These are phyloP conservation scores for Percopsis omiscomaycus DNA, from an alignment of 2,797 vertebrate species.

Conservation along the genomic window DNA sequence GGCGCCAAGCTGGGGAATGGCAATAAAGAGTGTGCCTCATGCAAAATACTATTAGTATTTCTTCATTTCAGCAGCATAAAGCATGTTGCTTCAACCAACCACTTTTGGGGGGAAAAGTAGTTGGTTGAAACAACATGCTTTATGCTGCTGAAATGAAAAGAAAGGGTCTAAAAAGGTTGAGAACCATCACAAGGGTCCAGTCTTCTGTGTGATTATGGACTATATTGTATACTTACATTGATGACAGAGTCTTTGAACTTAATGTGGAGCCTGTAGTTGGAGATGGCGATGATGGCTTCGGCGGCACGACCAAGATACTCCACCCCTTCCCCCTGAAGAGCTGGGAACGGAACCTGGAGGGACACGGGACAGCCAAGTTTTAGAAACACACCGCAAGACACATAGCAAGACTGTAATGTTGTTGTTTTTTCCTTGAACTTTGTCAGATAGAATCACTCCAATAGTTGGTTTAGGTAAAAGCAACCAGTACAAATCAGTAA, in stretches of 20 bases:
- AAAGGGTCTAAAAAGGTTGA: not conserved
- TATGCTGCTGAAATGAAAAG: slow-evolving; percentile 23
- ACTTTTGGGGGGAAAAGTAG: slow-evolving; percentile 1
- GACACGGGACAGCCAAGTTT: slow-evolving; percentile 31
- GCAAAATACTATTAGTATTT: slow-evolving; percentile 25
- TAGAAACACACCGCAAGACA: slow-evolving; percentile 15
- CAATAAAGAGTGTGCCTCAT: slow-evolving; percentile 10
- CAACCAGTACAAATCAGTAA: not conserved
- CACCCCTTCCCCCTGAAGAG: slow-evolving; percentile 96
- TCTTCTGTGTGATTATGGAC: slow-evolving; percentile 5
- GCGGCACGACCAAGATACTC: slow-evolving; percentile 94
- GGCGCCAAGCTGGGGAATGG: slow-evolving; percentile 7
- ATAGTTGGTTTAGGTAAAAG: too few relatives aligned
- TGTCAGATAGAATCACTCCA: too few relatives aligned
- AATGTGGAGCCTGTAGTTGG: slow-evolving; percentile 98
- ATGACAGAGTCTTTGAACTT: slow-evolving; percentile 98
- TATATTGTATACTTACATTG: slow-evolving; percentile 83
- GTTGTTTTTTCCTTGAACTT: too few relatives aligned
- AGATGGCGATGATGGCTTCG: slow-evolving; percentile 95
- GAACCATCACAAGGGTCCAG: not conserved
- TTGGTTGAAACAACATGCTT: slow-evolving; percentile 10
- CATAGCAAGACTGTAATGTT: not conserved
- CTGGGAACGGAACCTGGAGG: slow-evolving; percentile 91
- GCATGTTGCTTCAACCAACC: slow-evolving; percentile 5
- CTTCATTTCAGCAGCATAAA: slow-evolving; percentile 30